Evolutionary conservation across 2,888 invertebrate genomes (phyloP).

Genomic region (Perdita meconis): DNA sequence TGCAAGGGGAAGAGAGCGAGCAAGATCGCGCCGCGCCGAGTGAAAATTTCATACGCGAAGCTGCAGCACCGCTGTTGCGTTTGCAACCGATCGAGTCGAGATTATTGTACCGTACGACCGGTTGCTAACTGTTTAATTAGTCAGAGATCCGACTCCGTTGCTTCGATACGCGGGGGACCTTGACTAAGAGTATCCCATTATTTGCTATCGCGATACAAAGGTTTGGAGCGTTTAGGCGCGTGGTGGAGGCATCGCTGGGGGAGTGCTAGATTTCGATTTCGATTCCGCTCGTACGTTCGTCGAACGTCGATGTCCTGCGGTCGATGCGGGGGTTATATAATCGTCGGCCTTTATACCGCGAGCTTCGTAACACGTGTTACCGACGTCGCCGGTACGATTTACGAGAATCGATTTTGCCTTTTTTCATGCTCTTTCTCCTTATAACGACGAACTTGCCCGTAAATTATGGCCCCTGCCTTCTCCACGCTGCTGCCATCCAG

Average conservation of each 20-base stretch:
- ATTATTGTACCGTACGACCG: constrained; percentile 5
- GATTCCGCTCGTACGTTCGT: constrained; percentile 27
- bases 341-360: constrained; percentile 63
- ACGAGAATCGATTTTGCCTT: constrained; percentile 63
- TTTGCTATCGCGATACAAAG: too few relatives aligned
- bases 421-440: constrained; percentile 34
- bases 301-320: constrained; percentile 37
- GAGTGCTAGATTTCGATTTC: neutral
- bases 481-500: constrained; percentile 23
- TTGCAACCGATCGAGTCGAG: constrained; percentile 7
- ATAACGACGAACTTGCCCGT: constrained; percentile 63
- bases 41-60: neutral
- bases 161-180: too few relatives aligned
- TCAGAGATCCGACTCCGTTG: too few relatives aligned
- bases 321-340: constrained; percentile 48
- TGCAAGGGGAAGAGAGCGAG: neutral
- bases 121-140: constrained; percentile 20
- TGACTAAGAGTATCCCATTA: too few relatives aligned
- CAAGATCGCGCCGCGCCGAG: neutral
- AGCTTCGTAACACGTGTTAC: constrained; percentile 68
- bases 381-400: constrained; percentile 62
- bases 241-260: too few relatives aligned
- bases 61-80: neutral
- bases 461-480: constrained; percentile 53
- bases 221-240: too few relatives aligned